A percentile compares a stretch with the other conserved stretches of the same genome.
phyloP scores from a whole-genome alignment of 2,797 vertebrate species.

The Semaprochilodus insignis region DNA sequence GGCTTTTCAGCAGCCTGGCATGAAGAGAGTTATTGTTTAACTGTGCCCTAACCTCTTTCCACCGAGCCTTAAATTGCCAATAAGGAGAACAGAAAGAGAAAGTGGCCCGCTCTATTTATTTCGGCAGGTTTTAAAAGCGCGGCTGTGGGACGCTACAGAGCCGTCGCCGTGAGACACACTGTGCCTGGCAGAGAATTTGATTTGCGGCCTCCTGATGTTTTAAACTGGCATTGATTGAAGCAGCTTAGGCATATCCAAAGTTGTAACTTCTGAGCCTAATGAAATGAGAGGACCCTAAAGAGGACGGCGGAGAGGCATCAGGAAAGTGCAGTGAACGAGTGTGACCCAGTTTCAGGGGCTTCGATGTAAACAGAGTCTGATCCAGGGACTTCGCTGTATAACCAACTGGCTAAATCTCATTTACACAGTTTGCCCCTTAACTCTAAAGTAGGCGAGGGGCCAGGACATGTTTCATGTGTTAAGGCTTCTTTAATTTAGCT shows the following conservation, averaged over 20 bases:
- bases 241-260: neutral
- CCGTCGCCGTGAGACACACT: neutral
- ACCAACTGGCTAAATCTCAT: conserved; percentile 11
- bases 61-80: conserved; percentile 19
- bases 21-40: conserved; percentile 40
- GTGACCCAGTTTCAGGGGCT: conserved; percentile 49
- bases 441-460: neutral
- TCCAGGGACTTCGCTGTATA: conserved; percentile 2
- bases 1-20: conserved; percentile 42
- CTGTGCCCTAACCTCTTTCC: conserved; percentile 20
- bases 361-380: conserved; percentile 32
- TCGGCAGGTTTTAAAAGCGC: neutral
- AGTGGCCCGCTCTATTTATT: neutral
- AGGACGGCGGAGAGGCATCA: neutral
- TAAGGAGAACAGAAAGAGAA: conserved; percentile 1
- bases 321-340: neutral
- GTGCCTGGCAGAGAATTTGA: neutral
- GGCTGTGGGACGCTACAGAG: neutral
- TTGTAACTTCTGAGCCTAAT: neutral
- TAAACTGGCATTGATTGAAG: neutral
- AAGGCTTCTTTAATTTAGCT: too few relatives aligned
- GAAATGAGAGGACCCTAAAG: neutral
- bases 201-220: neutral
- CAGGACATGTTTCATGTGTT: too few relatives aligned
- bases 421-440: neutral